These are phyloP conservation scores for Bradypodion ventrale DNA, from an alignment of 2,797 vertebrate species.

Conservation along the genomic window DNA sequence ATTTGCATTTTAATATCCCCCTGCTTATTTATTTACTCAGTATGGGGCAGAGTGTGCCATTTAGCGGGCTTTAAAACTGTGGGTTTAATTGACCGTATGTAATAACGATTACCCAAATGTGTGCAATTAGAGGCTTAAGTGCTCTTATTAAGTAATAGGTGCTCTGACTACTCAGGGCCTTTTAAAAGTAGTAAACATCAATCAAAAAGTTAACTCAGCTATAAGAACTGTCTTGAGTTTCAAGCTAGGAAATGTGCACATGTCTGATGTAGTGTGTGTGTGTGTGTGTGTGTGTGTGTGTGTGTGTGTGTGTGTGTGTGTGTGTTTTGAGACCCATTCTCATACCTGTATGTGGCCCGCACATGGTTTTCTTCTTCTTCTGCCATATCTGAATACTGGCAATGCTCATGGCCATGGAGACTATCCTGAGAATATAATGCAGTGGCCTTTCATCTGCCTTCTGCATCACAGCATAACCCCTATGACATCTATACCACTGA, in stretches of 20 bases:
- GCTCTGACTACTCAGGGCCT: conserved; percentile 14
- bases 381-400: no score
- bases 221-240: conserved; percentile 1
- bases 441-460: no score
- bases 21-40: conserved; percentile 64
- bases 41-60: conserved; percentile 34
- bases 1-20: conserved; percentile 61
- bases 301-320: no score
- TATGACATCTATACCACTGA: no score
- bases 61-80: conserved; percentile 55
- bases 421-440: no score
- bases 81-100: conserved; percentile 54
- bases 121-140: conserved; percentile 47
- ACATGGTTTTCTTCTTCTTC: no score
- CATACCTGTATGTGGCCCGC: no score
- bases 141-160: conserved; percentile 48
- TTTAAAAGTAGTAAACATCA: conserved; percentile 38
- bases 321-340: no score
- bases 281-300: no score
- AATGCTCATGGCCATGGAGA: no score
- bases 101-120: conserved; percentile 53
- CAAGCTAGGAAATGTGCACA: neutral
- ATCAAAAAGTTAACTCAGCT: conserved; percentile 47
- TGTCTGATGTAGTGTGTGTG: neutral
- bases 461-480: no score